Evolutionary conservation across 2,113 vertebrate genomes (phyloP), one percentile per base, ranked within the genome.

Genomic region (Platanista minor): DNA sequence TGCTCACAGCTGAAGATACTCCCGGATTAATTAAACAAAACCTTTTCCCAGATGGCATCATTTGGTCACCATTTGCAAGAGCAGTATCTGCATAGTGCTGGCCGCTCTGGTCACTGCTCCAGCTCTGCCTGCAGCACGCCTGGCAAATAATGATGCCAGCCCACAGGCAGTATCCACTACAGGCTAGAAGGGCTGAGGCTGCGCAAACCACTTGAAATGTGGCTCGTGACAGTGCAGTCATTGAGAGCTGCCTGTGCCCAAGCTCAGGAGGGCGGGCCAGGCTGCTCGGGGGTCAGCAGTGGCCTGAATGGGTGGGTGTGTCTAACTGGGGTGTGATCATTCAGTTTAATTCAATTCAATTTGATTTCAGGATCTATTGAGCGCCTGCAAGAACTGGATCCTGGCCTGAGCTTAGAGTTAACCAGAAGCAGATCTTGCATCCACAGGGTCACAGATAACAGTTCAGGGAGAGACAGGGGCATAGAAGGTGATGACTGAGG

Each of bases 111-210:
- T 25, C 62, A 1, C 54, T 52, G 52, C n/a, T 46, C 67, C n/a
- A 8, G 14, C 8, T 33, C 43, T 0, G 0, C 21, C 74, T 5
- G 6, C 18, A 31, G 52, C 25, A 36, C 3, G 8, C 4, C 41
- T 69, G 54, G 36, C 17, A 71, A 41, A 82, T 31, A 64, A 2
- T 69, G 46, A 33, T 46, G 4, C 25, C 46, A 82, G 59, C 25
- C 46, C 39, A 29, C 5, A 52, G 25, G 10, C 21, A 61, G 31
- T 8, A 20, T 23, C n/a, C 1, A 2, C 57, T 11, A 10, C 52
- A 91, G 75, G n/a, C 54, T 59, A 69, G 43, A 75, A 46, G 69
- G 62, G 21, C 91, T 4, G 33, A 67, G 9, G 43, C 49, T 46
- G 49, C 18, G 36, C 54, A 69, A 8, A 23, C 67, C 46, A n/a